phyloP scores from a whole-genome alignment of 2,888 invertebrate species.

The Cephus sareptanus region DNA sequence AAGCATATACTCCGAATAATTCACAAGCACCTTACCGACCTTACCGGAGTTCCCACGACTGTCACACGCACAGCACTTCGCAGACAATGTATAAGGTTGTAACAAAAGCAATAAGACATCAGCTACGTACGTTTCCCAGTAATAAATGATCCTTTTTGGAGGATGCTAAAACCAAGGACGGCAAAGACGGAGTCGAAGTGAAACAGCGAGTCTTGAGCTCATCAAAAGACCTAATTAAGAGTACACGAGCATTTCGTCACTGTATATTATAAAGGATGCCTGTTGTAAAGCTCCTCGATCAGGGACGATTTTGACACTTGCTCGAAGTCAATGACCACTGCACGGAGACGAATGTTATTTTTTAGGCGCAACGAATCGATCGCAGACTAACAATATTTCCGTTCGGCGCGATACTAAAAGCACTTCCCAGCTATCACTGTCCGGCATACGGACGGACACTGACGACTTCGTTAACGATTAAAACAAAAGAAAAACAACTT shows the following conservation, averaged over 20 bases:
- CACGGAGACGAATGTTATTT: slow-evolving; percentile 19
- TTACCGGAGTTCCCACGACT: neutral
- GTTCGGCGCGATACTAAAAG: neutral
- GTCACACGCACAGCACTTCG: neutral
- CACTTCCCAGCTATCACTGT: neutral
- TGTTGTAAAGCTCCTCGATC: neutral
- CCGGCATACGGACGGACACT: slow-evolving; percentile 6
- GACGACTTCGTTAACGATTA: slow-evolving; percentile 14
- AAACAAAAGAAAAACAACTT: slow-evolving; percentile 14
- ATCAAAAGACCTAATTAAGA: neutral
- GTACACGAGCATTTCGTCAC: neutral
- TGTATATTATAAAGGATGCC: neutral
- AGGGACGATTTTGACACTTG: slow-evolving; percentile 45
- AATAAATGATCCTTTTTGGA: neutral
- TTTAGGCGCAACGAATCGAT: neutral
- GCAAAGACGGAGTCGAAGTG: neutral
- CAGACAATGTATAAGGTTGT: neutral
- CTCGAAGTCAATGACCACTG: slow-evolving; percentile 49
- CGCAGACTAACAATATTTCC: neutral
- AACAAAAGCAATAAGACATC: neutral
- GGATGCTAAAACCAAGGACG: neutral
- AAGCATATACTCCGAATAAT: neutral
- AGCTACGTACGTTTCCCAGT: neutral
- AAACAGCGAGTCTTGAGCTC: neutral
- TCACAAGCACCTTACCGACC: neutral